Conservation (phyloP, 2,888 invertebrate genomes). For the Nephrotoma flavescens region DNA sequence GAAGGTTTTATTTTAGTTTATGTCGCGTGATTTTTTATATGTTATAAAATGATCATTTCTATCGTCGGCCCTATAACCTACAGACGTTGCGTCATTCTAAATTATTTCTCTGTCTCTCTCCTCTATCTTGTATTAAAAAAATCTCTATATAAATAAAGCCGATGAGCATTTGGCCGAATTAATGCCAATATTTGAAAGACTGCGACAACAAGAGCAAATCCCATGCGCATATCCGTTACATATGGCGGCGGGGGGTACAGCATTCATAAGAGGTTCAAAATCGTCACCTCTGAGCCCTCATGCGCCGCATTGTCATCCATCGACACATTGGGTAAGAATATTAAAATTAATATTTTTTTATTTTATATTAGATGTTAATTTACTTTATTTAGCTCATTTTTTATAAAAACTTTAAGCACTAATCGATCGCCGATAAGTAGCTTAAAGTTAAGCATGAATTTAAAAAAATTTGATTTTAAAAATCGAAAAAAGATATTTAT, state of each 20-base stretch:
- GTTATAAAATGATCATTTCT: constrained; percentile 1
- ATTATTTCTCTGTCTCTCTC: not conserved
- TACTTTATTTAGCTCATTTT: not conserved
- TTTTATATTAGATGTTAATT: not conserved
- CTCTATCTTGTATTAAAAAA: not conserved
- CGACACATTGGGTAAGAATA: constrained; percentile 45
- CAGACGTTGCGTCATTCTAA: too few species aligned
- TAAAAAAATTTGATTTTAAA: not conserved
- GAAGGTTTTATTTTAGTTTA: not conserved
- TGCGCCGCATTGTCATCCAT: constrained; percentile 47
- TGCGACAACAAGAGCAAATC: constrained; percentile 79
- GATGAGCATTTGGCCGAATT: constrained; percentile 91
- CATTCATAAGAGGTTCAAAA: constrained; percentile 47
- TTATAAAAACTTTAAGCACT: not conserved
- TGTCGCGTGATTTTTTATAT: not conserved
- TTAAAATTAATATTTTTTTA: not conserved
- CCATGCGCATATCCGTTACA: constrained; percentile 84
- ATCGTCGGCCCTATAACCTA: not conserved
- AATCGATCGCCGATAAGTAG: not conserved
- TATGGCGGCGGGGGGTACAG: constrained; percentile 55
- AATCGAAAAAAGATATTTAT: not conserved
- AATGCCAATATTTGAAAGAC: constrained; percentile 90
- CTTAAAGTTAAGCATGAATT: not conserved
- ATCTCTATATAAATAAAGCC: constrained; percentile 36
- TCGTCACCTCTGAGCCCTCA: constrained; percentile 47